These are phyloP conservation scores for Drosophila rubida DNA, from an alignment of 2,888 invertebrate genomes.

Conservation along the genomic window DNA sequence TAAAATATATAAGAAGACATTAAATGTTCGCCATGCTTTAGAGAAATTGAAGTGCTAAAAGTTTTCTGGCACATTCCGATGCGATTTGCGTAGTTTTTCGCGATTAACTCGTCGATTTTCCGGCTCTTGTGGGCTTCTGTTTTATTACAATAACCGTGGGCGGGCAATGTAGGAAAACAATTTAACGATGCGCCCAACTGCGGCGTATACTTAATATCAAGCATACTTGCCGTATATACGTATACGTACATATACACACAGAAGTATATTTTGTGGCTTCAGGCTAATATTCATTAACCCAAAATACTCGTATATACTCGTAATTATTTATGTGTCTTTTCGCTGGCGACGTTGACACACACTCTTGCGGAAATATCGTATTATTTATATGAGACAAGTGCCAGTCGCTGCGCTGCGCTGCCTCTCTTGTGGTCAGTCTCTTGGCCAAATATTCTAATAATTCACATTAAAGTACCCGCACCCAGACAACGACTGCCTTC, in stretches of 20 bases:
- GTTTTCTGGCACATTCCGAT: slow-evolving; percentile 35
- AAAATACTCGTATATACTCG: slow-evolving; percentile 33
- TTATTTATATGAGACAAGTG: slow-evolving; percentile 71
- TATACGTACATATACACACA: slow-evolving; percentile 15
- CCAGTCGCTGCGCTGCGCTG: slow-evolving; percentile 13
- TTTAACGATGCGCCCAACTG: slow-evolving; percentile 71
- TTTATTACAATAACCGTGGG: slow-evolving; percentile 70
- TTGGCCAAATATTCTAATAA: slow-evolving; percentile 26
- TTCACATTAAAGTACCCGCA: slow-evolving; percentile 12
- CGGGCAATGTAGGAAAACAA: slow-evolving; percentile 55
- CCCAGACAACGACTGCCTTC: slow-evolving; percentile 3
- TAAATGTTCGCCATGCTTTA: slow-evolving; percentile 27
- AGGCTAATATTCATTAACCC: slow-evolving; percentile 33
- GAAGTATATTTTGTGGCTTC: slow-evolving; percentile 25
- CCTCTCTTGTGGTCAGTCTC: slow-evolving; percentile 5
- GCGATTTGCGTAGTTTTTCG: slow-evolving; percentile 60
- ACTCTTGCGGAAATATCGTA: slow-evolving; percentile 65
- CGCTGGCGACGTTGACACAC: slow-evolving; percentile 38
- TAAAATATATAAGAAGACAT: slow-evolving; percentile 63
- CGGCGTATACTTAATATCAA: slow-evolving; percentile 58
- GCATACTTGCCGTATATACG: slow-evolving; percentile 58
- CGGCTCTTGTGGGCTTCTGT: slow-evolving; percentile 32
- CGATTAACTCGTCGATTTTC: slow-evolving; percentile 18
- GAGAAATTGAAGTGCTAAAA: slow-evolving; percentile 64
- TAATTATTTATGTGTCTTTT: slow-evolving; percentile 22